Conservation (phyloP, 2,797 vertebrate species). For the Gambusia yucatana region DNA sequence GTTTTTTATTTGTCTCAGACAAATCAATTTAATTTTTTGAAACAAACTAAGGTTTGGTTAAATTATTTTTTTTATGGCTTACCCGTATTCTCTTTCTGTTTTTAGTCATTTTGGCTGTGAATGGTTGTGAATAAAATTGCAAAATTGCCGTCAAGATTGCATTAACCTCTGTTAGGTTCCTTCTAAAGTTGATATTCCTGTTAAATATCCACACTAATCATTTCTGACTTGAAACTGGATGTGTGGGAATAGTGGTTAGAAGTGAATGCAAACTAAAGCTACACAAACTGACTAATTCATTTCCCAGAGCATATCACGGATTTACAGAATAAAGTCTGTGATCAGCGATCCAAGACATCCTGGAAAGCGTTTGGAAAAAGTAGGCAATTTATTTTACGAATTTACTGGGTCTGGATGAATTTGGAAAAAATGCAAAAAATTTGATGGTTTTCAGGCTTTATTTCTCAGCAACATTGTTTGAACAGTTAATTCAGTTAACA, state of each 20-base stretch:
- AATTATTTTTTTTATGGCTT: constrained; percentile 17
- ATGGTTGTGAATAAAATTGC: constrained; percentile 16
- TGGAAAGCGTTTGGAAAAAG: not conserved
- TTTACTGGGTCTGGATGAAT: not conserved
- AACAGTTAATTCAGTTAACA: not conserved
- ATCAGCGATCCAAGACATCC: not conserved
- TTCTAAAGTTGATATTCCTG: constrained; percentile 45
- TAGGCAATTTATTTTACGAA: not conserved
- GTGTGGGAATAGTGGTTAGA: constrained; percentile 70
- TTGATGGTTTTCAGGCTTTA: not conserved
- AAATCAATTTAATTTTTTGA: constrained; percentile 15
- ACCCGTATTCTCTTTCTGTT: constrained; percentile 3
- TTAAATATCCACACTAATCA: constrained; percentile 64
- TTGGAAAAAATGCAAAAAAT: not conserved
- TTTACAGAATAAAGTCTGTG: constrained; percentile 34
- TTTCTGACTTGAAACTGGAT: constrained; percentile 69
- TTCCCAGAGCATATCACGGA: constrained; percentile 53
- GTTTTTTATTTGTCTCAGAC: constrained; percentile 6
- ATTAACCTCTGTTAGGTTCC: constrained; percentile 43
- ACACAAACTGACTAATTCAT: constrained; percentile 57
- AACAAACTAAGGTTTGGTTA: constrained; percentile 5
- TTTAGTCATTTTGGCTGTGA: constrained; percentile 37
- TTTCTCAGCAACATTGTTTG: not conserved
- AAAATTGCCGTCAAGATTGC: constrained; percentile 51
- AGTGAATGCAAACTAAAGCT: constrained; percentile 48